phyloP scores from a whole-genome alignment of 2,797 vertebrate genomes.

The Clamator glandarius region DNA sequence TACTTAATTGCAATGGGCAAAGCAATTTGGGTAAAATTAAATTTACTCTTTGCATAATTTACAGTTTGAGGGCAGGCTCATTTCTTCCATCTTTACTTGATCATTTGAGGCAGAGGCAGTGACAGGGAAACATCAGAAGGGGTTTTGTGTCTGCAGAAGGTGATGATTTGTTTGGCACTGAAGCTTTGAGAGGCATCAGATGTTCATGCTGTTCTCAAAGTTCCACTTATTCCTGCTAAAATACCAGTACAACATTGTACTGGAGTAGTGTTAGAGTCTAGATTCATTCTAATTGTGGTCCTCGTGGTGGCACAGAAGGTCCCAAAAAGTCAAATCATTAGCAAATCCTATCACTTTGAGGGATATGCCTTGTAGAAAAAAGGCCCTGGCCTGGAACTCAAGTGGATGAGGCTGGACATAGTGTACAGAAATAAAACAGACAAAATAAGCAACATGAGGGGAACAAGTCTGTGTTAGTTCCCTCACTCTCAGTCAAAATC shows the following conservation, averaged over 20 bases:
- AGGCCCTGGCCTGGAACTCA: not conserved
- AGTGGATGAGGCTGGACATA: not conserved
- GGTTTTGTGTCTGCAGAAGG: not conserved
- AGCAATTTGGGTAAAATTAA: not conserved
- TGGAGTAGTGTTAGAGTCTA: not conserved
- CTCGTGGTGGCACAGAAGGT: not conserved
- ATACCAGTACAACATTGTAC: not conserved
- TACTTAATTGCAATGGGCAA: not conserved
- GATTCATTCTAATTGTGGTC: not conserved
- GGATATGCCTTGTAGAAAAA: not conserved
- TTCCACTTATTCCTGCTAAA: constrained; percentile 3
- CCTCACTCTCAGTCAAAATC: not conserved
- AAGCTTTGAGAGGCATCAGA: not conserved
- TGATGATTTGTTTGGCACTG: constrained; percentile 3
- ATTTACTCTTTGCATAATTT: not conserved
- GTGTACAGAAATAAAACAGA: not conserved
- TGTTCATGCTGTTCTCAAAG: not conserved
- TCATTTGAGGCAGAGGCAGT: not conserved
- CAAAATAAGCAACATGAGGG: accelerated
- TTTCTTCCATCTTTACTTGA: not conserved
- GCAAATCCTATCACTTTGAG: not conserved
- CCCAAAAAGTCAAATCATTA: not conserved
- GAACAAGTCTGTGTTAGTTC: not conserved
- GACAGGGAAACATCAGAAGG: not conserved
- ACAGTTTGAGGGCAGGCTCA: not conserved